Evolutionary conservation across 1,140 invertebrate genomes (phyloP).

Genomic region (Heterodera schachtii): DNA sequence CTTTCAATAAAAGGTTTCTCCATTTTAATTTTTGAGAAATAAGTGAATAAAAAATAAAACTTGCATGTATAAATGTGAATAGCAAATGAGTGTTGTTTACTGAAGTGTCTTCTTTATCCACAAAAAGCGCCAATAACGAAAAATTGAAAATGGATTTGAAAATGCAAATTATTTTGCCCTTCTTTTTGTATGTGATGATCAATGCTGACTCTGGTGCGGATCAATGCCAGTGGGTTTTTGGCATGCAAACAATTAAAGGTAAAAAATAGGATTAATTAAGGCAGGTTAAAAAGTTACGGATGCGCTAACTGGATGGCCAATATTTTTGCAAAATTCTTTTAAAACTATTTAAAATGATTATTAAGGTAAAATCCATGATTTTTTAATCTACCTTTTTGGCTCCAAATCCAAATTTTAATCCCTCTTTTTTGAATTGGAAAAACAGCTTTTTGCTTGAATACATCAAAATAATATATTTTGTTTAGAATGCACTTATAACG

Average conservation of each 20-base stretch:
- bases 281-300: no score
- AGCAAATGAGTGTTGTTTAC: background rate
- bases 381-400: no score
- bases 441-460: background rate
- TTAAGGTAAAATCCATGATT: no score
- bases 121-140: no score
- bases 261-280: background rate
- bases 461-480: background rate
- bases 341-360: no score
- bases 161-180: background rate
- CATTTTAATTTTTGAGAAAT: background rate
- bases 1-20: background rate
- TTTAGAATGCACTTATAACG: conserved; percentile 1
- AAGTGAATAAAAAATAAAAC: background rate
- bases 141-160: background rate
- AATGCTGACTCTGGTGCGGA: background rate
- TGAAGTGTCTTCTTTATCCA: no score
- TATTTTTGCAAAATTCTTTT: no score
- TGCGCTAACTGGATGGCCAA: no score
- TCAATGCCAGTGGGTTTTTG: background rate
- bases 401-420: no score
- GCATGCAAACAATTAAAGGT: background rate
- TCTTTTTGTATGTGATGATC: background rate
- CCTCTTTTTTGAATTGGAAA: no score
- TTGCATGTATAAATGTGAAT: background rate